Evolutionary conservation across 2,113 vertebrate genomes (phyloP), one percentile per base, ranked within the genome.

Genomic region (Epinephelus lanceolatus): DNA sequence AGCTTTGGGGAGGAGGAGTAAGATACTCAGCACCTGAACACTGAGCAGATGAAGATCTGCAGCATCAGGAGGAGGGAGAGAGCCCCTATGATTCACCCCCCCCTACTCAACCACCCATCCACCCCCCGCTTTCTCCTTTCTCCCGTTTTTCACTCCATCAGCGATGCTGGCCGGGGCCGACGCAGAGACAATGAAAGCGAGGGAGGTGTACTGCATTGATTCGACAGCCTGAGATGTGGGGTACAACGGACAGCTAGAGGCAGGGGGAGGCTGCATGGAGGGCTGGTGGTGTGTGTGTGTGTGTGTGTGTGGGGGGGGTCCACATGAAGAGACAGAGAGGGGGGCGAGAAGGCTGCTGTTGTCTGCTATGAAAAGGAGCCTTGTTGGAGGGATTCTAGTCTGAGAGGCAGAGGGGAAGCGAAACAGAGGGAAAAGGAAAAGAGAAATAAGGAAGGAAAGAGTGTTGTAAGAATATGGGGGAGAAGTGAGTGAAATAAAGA

Each of bases 361-460:
- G 84, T 86, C 71, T 83, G 78, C 84, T 78, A 78, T 91, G 78
- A 93, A 93, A 94, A 94, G 86, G 68, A 71, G 59, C 85, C 88
- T 93, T 95, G 93, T 92, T 92, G 86, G 79, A 69, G 75, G 81
- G 81, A 87, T 66, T 91, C 69, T 78, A 59, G 76, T 81, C 81
- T 86, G 82, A 81, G 65, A 83, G 73, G 57, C 23, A 52, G 66
- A 89, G 84, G 89, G 84, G 66, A 80, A 86, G 86, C 53, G 23
- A 80, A 62, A 82, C 63, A 78, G 42, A 84, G 55, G 27, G 33
- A 27, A 78, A 52, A 23, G 55, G 51, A 25, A 60, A 17, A 33
- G 61, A 78, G 11, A 30, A 56, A 71, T 5, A n/a, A 25, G 40
- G 66, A 80, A 57, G 65, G 47, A 84, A 51, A 33, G 17, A 82